Evolutionary conservation across 2,113 vertebrate genomes (phyloP), one percentile per base, ranked within the genome.

Genomic region (Apaloderma vittatum): DNA sequence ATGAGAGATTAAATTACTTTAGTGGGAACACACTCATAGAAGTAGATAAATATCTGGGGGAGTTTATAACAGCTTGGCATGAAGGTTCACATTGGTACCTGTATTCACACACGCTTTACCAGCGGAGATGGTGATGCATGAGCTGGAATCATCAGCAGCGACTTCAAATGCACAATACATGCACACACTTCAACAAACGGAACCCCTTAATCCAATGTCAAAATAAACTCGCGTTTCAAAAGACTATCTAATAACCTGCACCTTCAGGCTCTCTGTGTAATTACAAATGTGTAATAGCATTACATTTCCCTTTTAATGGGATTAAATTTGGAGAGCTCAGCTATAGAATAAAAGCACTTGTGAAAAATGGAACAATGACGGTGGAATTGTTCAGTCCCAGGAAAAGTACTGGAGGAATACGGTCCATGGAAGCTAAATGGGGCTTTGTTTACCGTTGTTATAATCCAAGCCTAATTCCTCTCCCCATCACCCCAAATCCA

Each of bases 401-500:
- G 67, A 94, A 72, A 91, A 76, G n/a, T 40, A 83, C 72, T 80
- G 46, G 52, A 77, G 74, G 72, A 96, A 87, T 10, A 86, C 30
- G 70, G 76, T 59, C 51, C 43, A 49, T 46, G 57, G 62, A 78
- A 91, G 59, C 73, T 79, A 78, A 94, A 94, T 16, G 8, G 36
- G 55, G 36, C 86, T 92, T 96, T 95, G 76, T 87, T 96, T 95
- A 81, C 61, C 66, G 71, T 16, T 85, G 82, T 23, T 92, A 94
- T 91, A 86, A 94, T 88, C 81, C 45, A 87, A 94, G 92, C 65
- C 86, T 95, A 90, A 94, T 88, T 96, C 92, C 65, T 58, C 29
- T 80, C 45, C 58, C 65, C 36, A 81, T 78, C 72, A 77, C 57
- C 80, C 79, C 62, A 94, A 84, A 88, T 51, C 78, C 81, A 91